These are phyloP conservation scores for Dynastes hyllus DNA, from an alignment of 2,888 invertebrate species.

Conservation along the genomic window DNA sequence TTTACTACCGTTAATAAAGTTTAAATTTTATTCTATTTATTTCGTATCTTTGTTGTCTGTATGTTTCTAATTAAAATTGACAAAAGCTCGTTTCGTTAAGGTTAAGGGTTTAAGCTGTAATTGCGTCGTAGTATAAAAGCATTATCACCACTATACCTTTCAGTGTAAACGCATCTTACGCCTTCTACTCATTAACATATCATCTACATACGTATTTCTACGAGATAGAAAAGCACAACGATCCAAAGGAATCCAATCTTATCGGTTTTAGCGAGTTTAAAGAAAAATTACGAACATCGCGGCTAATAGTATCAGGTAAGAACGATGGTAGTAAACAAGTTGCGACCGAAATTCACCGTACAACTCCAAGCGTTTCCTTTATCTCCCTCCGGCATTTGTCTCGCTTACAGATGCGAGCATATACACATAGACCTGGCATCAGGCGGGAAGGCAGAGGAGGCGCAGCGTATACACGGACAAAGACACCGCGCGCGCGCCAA, in stretches of 20 bases:
- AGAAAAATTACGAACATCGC: slow-evolving; percentile 20
- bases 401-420: slow-evolving; percentile 6
- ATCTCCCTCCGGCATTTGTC: slow-evolving; percentile 25
- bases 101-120: too few species aligned
- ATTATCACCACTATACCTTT: too few species aligned
- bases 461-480: too few species aligned
- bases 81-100: too few species aligned
- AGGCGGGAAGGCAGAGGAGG: too few species aligned
- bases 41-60: too few species aligned
- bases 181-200: background rate
- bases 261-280: background rate
- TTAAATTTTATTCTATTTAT: too few species aligned
- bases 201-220: background rate
- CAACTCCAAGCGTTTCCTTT: slow-evolving; percentile 29
- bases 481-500: slow-evolving; percentile 4
- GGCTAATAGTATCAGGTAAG: slow-evolving; percentile 33
- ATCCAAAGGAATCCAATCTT: background rate
- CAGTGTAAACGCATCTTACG: too few species aligned
- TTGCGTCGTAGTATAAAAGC: too few species aligned
- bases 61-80: too few species aligned
- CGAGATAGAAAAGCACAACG: background rate
- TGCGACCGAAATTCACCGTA: slow-evolving; percentile 32
- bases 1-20: too few species aligned
- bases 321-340: slow-evolving; percentile 25
- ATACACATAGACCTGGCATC: background rate